Percentiles rank a stretch among this genome's conserved stretches.
phyloP scores from a whole-genome alignment of 1,140 invertebrate genomes.

The Trichoplusia ni region DNA sequence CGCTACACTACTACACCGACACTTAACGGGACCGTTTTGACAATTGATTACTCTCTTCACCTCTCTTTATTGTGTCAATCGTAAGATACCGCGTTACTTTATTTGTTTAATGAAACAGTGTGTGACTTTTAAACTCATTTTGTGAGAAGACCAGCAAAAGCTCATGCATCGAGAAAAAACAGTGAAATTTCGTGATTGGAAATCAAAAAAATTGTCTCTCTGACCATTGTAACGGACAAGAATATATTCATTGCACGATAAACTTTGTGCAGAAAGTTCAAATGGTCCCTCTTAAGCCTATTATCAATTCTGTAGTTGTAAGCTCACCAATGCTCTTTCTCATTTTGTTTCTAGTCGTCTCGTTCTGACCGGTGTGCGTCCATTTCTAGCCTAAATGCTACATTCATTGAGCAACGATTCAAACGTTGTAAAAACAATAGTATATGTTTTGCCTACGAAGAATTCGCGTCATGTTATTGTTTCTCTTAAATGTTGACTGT shows the following conservation, averaged over 20 bases:
- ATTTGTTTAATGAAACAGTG: conserved; percentile 29
- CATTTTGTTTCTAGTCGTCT: conserved; percentile 30
- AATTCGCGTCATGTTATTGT: neutral
- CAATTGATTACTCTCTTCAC: conserved; percentile 10
- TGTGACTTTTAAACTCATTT: conserved; percentile 6
- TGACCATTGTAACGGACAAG: conserved; percentile 9
- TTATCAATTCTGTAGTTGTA: conserved; percentile 37
- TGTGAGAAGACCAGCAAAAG: conserved; percentile 3
- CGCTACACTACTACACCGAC: conserved; percentile 37
- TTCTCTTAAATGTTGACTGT: conserved; percentile 15
- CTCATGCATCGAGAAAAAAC: neutral
- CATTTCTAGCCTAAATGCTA: conserved; percentile 32
- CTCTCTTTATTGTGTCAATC: conserved; percentile 23
- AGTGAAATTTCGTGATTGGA: conserved; percentile 4
- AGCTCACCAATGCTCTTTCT: conserved; percentile 30
- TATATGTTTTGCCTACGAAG: conserved; percentile 1
- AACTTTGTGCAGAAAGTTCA: conserved; percentile 24
- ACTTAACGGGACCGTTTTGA: conserved; percentile 17
- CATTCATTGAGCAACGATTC: conserved; percentile 28
- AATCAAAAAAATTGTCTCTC: conserved; percentile 1
- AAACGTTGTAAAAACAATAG: conserved; percentile 22
- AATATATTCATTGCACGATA: conserved; percentile 27
- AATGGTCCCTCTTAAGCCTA: conserved; percentile 12
- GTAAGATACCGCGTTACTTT: neutral
- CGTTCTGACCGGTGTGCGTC: conserved; percentile 20